Percentiles rank a stretch among this genome's conserved stretches.
Evolutionary conservation across 1,140 invertebrate species (phyloP).

Genomic region (Alviniconcha marisindica): DNA sequence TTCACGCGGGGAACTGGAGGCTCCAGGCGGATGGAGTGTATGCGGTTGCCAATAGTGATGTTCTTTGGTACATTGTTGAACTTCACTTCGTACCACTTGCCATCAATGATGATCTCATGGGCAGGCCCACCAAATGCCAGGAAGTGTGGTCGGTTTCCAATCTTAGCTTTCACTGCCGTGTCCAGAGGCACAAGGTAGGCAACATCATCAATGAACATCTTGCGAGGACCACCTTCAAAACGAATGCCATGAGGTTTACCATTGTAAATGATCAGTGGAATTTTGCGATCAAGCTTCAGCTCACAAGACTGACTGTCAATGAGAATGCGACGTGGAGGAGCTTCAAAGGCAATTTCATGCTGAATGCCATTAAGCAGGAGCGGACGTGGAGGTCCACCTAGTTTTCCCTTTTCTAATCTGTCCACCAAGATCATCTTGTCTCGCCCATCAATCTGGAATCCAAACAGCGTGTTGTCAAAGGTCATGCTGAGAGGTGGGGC

Average conservation of each 20-base stretch:
- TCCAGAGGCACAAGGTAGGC: conserved; percentile 86
- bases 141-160: conserved; percentile 85
- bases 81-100: conserved; percentile 77
- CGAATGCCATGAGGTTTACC: conserved; percentile 82
- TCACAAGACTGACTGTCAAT: conserved; percentile 90
- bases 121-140: conserved; percentile 94
- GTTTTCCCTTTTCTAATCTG: conserved; percentile 67
- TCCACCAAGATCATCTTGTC: conserved; percentile 71
- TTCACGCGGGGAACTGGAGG: conserved; percentile 85
- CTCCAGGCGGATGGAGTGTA: conserved; percentile 89
- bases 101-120: conserved; percentile 87
- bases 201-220: conserved; percentile 90
- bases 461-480: conserved; percentile 60
- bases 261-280: conserved; percentile 86
- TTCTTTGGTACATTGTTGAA: conserved; percentile 70
- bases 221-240: conserved; percentile 93
- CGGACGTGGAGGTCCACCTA: conserved; percentile 67
- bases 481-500: conserved; percentile 70
- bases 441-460: conserved; percentile 69
- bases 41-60: conserved; percentile 78
- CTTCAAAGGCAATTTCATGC: conserved; percentile 71
- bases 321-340: conserved; percentile 80
- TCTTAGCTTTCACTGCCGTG: conserved; percentile 84
- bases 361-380: conserved; percentile 60
- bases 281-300: conserved; percentile 90